These are phyloP conservation scores for Notarius lentiginosus DNA, from an alignment of 2,113 vertebrate species.

Conservation along the genomic window DNA sequence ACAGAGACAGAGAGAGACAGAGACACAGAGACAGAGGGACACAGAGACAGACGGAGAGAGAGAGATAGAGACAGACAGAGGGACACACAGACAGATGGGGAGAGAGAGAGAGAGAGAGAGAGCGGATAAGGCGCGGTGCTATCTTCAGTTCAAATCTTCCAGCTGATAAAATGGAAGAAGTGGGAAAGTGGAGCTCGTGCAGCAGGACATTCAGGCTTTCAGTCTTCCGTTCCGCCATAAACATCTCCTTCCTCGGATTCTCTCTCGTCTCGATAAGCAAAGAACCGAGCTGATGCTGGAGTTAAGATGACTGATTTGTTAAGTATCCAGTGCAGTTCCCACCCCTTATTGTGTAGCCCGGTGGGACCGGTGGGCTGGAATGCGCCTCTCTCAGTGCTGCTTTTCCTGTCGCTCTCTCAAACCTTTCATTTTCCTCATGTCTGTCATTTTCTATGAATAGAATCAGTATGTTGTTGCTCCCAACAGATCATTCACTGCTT, in stretches of 20 bases:
- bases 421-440: slow-evolving; percentile 70
- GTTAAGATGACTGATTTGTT: slow-evolving; percentile 66
- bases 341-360: slow-evolving; percentile 74
- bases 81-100: no score
- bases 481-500: background rate
- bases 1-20: no score
- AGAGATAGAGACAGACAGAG: no score
- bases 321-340: slow-evolving; percentile 66
- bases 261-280: slow-evolving; percentile 42
- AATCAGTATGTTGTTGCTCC: background rate
- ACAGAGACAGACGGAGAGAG: no score
- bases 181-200: slow-evolving; percentile 16
- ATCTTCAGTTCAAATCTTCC: slow-evolving; percentile 67
- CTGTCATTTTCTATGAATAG: slow-evolving; percentile 54
- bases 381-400: slow-evolving; percentile 73
- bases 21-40: no score
- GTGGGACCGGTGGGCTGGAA: slow-evolving; percentile 68
- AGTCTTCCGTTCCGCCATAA: slow-evolving; percentile 57
- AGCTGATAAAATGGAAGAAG: slow-evolving; percentile 64
- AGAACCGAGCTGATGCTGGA: slow-evolving; percentile 58
- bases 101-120: no score
- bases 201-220: slow-evolving; percentile 6
- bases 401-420: slow-evolving; percentile 74
- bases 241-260: slow-evolving; percentile 41
- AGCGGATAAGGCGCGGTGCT: background rate